Evolutionary conservation across 2,888 invertebrate species (phyloP).

Genomic region (Orgyia antiqua): DNA sequence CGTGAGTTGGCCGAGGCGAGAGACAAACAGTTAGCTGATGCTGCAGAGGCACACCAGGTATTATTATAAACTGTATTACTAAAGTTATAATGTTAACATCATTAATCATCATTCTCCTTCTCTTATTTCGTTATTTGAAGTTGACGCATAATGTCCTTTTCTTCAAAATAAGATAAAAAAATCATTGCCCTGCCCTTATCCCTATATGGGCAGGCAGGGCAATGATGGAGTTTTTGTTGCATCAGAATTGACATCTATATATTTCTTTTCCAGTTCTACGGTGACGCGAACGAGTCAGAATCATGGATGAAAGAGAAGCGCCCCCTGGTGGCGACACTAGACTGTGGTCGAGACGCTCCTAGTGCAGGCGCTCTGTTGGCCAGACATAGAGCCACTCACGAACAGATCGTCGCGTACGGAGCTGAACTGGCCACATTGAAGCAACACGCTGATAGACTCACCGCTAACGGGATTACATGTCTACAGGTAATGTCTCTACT

Average conservation of each 20-base stretch:
- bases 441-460: slow-evolving; percentile 86
- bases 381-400: slow-evolving; percentile 91
- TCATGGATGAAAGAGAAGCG: slow-evolving; percentile 98
- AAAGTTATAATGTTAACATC: too few species aligned
- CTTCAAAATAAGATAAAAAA: too few species aligned
- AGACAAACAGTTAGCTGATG: slow-evolving; percentile 75
- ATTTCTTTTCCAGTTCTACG: slow-evolving; percentile 84
- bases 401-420: slow-evolving; percentile 91
- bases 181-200: too few species aligned
- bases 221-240: too few species aligned
- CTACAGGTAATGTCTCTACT: slow-evolving; percentile 28
- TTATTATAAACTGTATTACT: neutral
- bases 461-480: slow-evolving; percentile 82
- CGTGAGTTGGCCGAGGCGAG: slow-evolving; percentile 82
- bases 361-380: slow-evolving; percentile 92
- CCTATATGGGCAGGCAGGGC: too few species aligned
- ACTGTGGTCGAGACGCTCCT: slow-evolving; percentile 95
- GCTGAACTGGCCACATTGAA: slow-evolving; percentile 91
- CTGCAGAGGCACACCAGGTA: slow-evolving; percentile 95
- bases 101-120: too few species aligned
- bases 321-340: slow-evolving; percentile 91
- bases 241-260: too few species aligned
- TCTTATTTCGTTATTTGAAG: too few species aligned
- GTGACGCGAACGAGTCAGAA: slow-evolving; percentile 98
- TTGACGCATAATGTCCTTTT: too few species aligned